Evolutionary conservation across 2,888 invertebrate genomes (phyloP), one percentile per base, ranked within the genome.

Genomic region (Augiades crinisus): DNA sequence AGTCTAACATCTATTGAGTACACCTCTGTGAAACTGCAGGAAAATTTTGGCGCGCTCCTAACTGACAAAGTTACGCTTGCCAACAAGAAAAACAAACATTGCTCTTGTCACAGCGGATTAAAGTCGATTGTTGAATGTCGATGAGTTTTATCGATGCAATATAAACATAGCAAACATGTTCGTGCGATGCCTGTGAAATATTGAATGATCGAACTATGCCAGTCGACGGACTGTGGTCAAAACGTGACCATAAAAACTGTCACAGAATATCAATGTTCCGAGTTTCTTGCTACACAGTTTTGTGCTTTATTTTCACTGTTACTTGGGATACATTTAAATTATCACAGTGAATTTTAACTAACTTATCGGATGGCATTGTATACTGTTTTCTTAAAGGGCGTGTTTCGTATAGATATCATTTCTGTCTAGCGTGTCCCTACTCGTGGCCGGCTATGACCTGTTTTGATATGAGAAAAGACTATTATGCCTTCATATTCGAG

Each of bases 131-230:
- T 50, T 30, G 43, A 14, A 36, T 12, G 21, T 30, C 16, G 2
- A 10, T 19, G n/a, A 8, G 12, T 14, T 44, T 37, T 31, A 22
- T 30, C 12, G 34, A 21, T 58, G 58, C 50, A 60, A 50, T 60
- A 62, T 55, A 55, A 55, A 59, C 59, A 59, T 64, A 59, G 65
- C 58, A 37, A 51, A 54, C 58, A 47, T 49, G 61, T 64, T 67
- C 71, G 72, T 72, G 75, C 66, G 62, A 62, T 66, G 77, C 68
- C 68, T 74, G 62, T 65, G 66, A 69, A 76, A 68, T 74, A 70
- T 61, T 64, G 67, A 66, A 70, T 71, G 67, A 69, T 65, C 64
- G 60, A 67, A 65, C 58, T 67, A 61, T 62, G 59, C 56, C 59
- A 60, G 37, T 51, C 37, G 58, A 59, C 57, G 59, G 63, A 59